Evolutionary conservation across 2,888 invertebrate genomes (phyloP).

Genomic region (Megalurothrips usitatus): DNA sequence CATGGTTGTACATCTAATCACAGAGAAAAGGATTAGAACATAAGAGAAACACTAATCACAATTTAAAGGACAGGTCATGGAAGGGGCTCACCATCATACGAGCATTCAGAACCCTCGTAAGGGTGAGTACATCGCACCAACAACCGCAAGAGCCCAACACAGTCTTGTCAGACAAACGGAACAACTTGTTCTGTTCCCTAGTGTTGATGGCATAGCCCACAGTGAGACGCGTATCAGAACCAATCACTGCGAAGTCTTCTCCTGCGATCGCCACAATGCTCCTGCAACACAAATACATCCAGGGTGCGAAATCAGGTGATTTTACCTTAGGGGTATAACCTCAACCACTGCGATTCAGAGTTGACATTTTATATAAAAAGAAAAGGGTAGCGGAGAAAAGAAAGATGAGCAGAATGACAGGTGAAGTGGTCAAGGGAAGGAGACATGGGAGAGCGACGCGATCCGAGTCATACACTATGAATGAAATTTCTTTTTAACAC

Average conservation of each 20-base stretch:
- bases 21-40: slow-evolving; percentile 27
- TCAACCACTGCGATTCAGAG: background rate
- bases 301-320: slow-evolving; percentile 6
- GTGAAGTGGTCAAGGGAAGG: background rate
- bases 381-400: background rate
- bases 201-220: slow-evolving; percentile 88
- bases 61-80: background rate
- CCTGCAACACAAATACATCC: slow-evolving; percentile 51
- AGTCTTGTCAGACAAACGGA: slow-evolving; percentile 72
- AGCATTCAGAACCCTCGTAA: slow-evolving; percentile 77
- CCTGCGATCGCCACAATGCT: slow-evolving; percentile 95
- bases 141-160: slow-evolving; percentile 94
- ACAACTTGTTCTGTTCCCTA: slow-evolving; percentile 82
- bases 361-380: background rate
- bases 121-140: slow-evolving; percentile 93
- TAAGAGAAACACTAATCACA: background rate
- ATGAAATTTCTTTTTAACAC: background rate
- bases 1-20: slow-evolving; percentile 81
- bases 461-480: background rate
- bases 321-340: slow-evolving; percentile 6
- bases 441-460: background rate
- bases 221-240: slow-evolving; percentile 90
- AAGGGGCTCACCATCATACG: slow-evolving; percentile 65
- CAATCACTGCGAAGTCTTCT: slow-evolving; percentile 90
- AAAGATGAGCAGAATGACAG: background rate